Evolutionary conservation across 2,113 vertebrate genomes (phyloP), one percentile per base, ranked within the genome.

Genomic region (Sebastes fasciatus): DNA sequence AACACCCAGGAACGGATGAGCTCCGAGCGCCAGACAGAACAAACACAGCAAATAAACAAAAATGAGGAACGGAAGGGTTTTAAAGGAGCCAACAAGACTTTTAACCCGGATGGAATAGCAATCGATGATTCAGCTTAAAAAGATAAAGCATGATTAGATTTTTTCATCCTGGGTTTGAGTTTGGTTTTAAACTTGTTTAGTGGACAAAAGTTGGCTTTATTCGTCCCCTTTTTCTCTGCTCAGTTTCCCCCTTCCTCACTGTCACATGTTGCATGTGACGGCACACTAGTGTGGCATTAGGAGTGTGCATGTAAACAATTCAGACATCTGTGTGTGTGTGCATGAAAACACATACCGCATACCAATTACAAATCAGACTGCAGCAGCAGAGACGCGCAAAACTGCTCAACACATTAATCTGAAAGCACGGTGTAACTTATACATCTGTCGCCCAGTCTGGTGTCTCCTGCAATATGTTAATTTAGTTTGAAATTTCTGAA

Each of bases 261-360:
- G 66, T 84, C 80, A 84, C 83, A 86, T 68, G 73, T 58, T 69
- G 68, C 79, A 80, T 52, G 70, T 84, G 83, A 90, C 49, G 14
- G 9, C 8, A 49, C 60, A 43, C 64, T 62, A 6, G 55, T 21
- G 45, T 43, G 43, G 42, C 49, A 60, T 52, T 6, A 54, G 42
- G 74, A 88, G 62, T 52, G 74, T 49, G 72, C 65, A 72, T 61
- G 76, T 57, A 23, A 43, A 68, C 34, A 46, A 82, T 40, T 74
- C 65, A 77, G 17, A 79, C 65, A 70, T 67, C 52, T 75, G 34
- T 69, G 57, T 52, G 60, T 79, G 68, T 46, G 55, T 46, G 68
- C 11, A 45, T 78, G 68, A 52, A 19, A 48, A 17, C 1, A 57
- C 65, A 57, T 51, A 46, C 40, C 0, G 52, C 82, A 63, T 21